Percentiles rank a stretch among this genome's conserved stretches.
Evolutionary conservation across 2,888 invertebrate genomes (phyloP).

Genomic region (Papilio elwesi): DNA sequence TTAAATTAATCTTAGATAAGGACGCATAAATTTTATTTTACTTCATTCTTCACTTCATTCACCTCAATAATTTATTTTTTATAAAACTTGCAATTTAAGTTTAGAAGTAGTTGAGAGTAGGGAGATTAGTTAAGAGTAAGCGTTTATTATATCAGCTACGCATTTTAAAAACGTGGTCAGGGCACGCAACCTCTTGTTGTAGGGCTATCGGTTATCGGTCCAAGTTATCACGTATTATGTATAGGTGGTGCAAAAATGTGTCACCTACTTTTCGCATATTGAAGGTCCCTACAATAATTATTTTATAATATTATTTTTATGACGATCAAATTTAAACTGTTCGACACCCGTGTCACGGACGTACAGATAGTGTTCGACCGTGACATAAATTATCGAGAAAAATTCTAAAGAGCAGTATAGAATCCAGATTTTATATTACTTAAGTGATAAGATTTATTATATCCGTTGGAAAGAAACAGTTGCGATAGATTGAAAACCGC

Average conservation of each 20-base stretch:
- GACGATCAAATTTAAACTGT: slow-evolving; percentile 62
- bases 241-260: slow-evolving; percentile 56
- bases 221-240: slow-evolving; percentile 46
- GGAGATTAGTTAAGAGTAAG: no score
- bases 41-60: no score
- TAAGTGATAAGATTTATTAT: slow-evolving; percentile 24
- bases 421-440: slow-evolving; percentile 19
- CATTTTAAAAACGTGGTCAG: slow-evolving; percentile 40
- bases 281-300: slow-evolving; percentile 73
- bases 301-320: slow-evolving; percentile 60
- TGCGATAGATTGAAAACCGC: no score
- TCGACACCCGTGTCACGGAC: slow-evolving; percentile 72
- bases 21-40: no score
- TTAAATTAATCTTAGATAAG: no score
- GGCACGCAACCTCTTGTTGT: slow-evolving; percentile 41
- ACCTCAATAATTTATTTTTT: no score
- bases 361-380: slow-evolving; percentile 56
- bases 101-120: no score
- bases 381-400: slow-evolving; percentile 48
- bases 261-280: slow-evolving; percentile 77
- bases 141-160: not conserved
- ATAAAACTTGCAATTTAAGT: no score
- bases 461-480: slow-evolving; percentile 11
- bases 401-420: slow-evolving; percentile 32
- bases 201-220: slow-evolving; percentile 50